A percentile compares a stretch with the other conserved stretches of the same genome.
These are phyloP conservation scores for Grammomys surdaster DNA, from an alignment of 2,113 vertebrate species.

Conservation along the genomic window DNA sequence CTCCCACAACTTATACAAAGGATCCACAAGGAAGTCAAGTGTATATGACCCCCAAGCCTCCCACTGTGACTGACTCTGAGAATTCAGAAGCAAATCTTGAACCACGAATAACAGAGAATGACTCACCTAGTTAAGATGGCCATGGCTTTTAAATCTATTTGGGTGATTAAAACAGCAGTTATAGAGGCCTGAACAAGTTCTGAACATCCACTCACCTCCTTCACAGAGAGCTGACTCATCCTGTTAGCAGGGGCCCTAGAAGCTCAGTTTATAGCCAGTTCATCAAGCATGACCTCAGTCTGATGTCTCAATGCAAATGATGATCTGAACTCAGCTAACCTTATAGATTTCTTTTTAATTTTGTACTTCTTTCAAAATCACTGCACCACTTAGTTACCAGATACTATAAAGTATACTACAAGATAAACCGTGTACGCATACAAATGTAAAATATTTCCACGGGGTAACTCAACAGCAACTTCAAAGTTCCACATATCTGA, in stretches of 20 bases:
- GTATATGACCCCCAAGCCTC: neutral
- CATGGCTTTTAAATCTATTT: slow-evolving; percentile 18
- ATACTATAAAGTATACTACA: neutral
- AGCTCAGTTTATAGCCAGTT: neutral
- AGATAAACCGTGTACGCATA: neutral
- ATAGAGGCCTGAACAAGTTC: neutral
- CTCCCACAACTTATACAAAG: neutral
- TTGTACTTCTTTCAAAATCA: slow-evolving; percentile 58
- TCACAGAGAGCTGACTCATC: neutral
- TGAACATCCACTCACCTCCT: neutral
- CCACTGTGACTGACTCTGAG: neutral
- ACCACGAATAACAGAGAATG: neutral
- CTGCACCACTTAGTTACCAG: slow-evolving; percentile 33
- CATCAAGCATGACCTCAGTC: neutral
- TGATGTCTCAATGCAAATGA: slow-evolving; percentile 10
- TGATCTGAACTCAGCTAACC: neutral
- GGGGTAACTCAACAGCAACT: neutral
- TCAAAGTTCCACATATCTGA: neutral
- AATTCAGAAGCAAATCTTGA: neutral
- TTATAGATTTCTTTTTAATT: slow-evolving; percentile 59
- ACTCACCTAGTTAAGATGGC: neutral
- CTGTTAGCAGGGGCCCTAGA: neutral
- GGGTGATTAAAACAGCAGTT: neutral
- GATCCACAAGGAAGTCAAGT: neutral
- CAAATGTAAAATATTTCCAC: neutral